Evolutionary conservation across 2,888 invertebrate species (phyloP).

Genomic region (Eupithecia vulgata): DNA sequence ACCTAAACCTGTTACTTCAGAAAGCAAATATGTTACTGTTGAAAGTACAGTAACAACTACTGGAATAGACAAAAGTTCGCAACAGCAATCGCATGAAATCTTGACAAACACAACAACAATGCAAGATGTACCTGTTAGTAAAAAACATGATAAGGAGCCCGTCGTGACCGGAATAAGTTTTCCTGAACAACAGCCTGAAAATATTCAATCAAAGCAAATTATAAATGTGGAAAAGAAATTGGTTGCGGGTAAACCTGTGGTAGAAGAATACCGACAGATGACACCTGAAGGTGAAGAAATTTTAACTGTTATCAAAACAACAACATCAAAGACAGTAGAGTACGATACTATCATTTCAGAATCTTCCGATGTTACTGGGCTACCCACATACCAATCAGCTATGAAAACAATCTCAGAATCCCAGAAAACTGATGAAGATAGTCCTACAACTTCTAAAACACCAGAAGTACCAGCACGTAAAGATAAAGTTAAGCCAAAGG

Average conservation of each 20-base stretch:
- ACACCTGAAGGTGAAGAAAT: constrained; percentile 57
- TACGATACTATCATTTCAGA: constrained; percentile 47
- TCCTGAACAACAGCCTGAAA: constrained; percentile 25
- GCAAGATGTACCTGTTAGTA: constrained; percentile 10
- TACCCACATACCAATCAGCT: constrained; percentile 27
- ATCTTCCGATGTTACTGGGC: constrained; percentile 29
- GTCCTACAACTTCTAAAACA: constrained; percentile 11
- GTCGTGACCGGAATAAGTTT: constrained; percentile 37
- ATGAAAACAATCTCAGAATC: constrained; percentile 1
- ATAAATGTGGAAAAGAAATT: constrained; percentile 47
- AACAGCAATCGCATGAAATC: constrained; percentile 15
- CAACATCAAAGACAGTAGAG: constrained; percentile 58
- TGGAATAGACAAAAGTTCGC: constrained; percentile 12
- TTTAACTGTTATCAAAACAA: constrained; percentile 58
- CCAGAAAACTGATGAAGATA: constrained; percentile 12
- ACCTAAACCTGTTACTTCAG: constrained; percentile 21
- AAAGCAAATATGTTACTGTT: constrained; percentile 31
- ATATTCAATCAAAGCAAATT: constrained; percentile 35
- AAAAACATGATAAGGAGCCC: constrained; percentile 41
- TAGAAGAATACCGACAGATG: constrained; percentile 54
- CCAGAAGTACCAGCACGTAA: constrained; percentile 11
- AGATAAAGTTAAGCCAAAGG: constrained; percentile 18
- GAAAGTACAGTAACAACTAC: constrained; percentile 25
- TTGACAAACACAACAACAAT: not conserved
- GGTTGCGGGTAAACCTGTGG: constrained; percentile 50